Conservation (phyloP, 2,888 invertebrate species). For the Drosophila ustulata region DNA sequence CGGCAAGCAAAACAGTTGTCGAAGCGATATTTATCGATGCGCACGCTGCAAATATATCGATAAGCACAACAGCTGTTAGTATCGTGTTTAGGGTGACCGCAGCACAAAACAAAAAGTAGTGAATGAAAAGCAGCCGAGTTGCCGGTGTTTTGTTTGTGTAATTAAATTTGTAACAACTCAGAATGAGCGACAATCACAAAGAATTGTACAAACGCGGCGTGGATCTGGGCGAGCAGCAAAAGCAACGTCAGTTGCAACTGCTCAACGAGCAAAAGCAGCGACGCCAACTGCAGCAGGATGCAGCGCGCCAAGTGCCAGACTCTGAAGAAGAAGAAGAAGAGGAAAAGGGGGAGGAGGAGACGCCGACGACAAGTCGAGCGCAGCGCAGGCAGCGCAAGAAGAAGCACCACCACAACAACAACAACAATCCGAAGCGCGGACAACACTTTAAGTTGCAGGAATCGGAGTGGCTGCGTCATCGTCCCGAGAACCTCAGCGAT, state of each 20-base stretch:
- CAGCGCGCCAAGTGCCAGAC: constrained; percentile 38
- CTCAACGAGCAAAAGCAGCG: constrained; percentile 80
- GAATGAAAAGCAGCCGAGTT: not conserved
- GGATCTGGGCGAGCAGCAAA: constrained; percentile 66
- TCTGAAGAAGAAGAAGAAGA: constrained; percentile 21
- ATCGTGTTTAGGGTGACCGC: constrained; percentile 19
- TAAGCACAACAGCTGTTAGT: not conserved
- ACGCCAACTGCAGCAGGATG: constrained; percentile 78
- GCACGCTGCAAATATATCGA: constrained; percentile 1
- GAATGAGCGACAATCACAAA: constrained; percentile 59
- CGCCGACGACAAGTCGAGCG: constrained; percentile 11
- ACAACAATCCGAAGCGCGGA: not conserved
- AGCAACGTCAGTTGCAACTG: constrained; percentile 71
- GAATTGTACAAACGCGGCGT: constrained; percentile 63
- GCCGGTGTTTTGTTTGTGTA: constrained; percentile 35
- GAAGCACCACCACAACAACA: constrained; percentile 16
- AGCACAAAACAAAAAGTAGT: not conserved
- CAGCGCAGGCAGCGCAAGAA: constrained; percentile 27
- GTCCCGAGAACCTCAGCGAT: constrained; percentile 91
- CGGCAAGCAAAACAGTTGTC: constrained; percentile 23
- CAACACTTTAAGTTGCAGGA: constrained; percentile 89
- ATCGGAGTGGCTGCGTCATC: constrained; percentile 97
- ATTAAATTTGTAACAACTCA: not conserved
- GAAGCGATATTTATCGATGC: not conserved
- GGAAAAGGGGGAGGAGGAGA: not conserved